Conservation (phyloP, 2,797 vertebrate genomes). For the Sciurus carolinensis region DNA sequence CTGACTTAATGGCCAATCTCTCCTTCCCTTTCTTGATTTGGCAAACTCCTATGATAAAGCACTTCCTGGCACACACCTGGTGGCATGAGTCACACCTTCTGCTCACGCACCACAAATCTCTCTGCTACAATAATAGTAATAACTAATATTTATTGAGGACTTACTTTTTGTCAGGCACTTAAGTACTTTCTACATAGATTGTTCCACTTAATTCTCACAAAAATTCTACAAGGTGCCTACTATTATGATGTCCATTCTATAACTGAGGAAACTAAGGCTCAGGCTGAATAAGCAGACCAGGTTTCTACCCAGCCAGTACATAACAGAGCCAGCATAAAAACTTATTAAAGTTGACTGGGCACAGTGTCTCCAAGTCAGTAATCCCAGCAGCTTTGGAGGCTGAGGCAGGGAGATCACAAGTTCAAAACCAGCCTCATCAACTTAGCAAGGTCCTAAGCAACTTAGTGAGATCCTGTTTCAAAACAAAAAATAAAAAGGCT, state of each 20-base stretch:
- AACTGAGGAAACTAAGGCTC: not conserved
- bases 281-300: not conserved
- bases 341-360: too few species aligned
- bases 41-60: not conserved
- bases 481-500: too few species aligned
- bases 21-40: not conserved
- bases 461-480: too few species aligned
- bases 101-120: not conserved
- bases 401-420: too few species aligned
- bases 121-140: slow-evolving; percentile 28
- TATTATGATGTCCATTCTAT: not conserved
- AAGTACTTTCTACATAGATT: slow-evolving; percentile 53
- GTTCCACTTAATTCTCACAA: slow-evolving; percentile 29
- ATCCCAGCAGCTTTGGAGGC: too few species aligned
- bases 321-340: not conserved
- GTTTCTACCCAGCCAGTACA: not conserved
- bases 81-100: not conserved
- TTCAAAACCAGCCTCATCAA: too few species aligned
- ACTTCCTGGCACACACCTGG: not conserved
- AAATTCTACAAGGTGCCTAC: not conserved
- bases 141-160: slow-evolving; percentile 52
- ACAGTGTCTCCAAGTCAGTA: too few species aligned
- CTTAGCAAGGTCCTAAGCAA: too few species aligned
- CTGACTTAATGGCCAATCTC: not conserved
- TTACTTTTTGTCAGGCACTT: slow-evolving; percentile 45